Base-by-base conservation (phyloP, 1,140 invertebrate genomes). In the Gryon sp. region DNA sequence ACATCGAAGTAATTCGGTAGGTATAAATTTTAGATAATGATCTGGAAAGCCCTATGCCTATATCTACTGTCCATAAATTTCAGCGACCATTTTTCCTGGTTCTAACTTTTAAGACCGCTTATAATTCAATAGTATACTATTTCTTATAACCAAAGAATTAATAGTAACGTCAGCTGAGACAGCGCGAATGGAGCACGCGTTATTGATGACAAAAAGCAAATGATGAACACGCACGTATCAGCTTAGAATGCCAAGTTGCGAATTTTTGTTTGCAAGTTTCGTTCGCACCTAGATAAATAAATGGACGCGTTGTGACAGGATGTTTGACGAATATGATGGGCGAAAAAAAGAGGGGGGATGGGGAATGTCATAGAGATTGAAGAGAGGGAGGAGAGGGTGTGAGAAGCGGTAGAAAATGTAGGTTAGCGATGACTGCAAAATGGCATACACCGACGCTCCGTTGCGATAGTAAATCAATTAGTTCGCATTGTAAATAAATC, bases 381-480 rank as follows among this genome's bases (percentile, higher is more conserved):
- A n/a, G n/a, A n/a, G n/a, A n/a, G n/a, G n/a, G n/a, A n/a, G n/a
- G n/a, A n/a, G n/a, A 48, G 34, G 7, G 4, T 11, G 2, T 20
- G 15, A 32, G 22, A 9, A 34, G n/a, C 9, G 11, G 11, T 1
- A 12, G 11, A 40, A 66, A 62, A 79, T 72, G 69, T 79, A 73
- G 74, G 68, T 73, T 74, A 76, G 57, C 65, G 68, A 60, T 74
- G 73, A 66, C 78, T 74, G 65, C 55, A 34, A 70, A 76, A 66
- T 50, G 60, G 66, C 77, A 72, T 73, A 81, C 48, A 66, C 30
- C 55, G 32, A 60, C 45, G 57, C 14, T 32, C 65, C 55, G 79
- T 62, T 72, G 69, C 59, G 77, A 85, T 86, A 86, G 85, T 88
- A 88, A 88, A 87, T 87, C 85, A 87, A 87, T 87, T 87, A 87